Evolutionary conservation across 2,888 invertebrate species (phyloP).

Genomic region (Xestobium rufovillosum): DNA sequence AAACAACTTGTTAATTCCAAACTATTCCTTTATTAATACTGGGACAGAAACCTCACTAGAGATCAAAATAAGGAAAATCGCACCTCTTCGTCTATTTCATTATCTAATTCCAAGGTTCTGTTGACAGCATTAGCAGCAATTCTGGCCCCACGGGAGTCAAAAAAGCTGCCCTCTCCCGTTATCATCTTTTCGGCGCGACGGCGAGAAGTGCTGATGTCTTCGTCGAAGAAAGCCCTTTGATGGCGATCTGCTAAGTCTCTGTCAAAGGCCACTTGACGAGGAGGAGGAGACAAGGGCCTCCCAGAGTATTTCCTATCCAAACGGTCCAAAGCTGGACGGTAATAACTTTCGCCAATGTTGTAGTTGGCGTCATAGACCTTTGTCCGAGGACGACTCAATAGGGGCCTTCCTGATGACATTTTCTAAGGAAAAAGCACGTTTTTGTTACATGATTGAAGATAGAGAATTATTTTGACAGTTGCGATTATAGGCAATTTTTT

Average conservation of each 20-base stretch:
- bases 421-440: slow-evolving; percentile 16
- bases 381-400: slow-evolving; percentile 58
- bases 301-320: slow-evolving; percentile 63
- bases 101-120: slow-evolving; percentile 43
- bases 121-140: slow-evolving; percentile 41
- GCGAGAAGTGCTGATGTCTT: slow-evolving; percentile 45
- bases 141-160: slow-evolving; percentile 57
- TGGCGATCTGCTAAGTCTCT: slow-evolving; percentile 40
- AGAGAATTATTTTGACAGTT: not conserved
- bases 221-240: slow-evolving; percentile 46
- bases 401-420: slow-evolving; percentile 37
- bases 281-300: slow-evolving; percentile 41
- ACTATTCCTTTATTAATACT: too few relatives aligned
- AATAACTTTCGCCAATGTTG: slow-evolving; percentile 76
- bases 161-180: slow-evolving; percentile 50
- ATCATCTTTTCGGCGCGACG: slow-evolving; percentile 45
- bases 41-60: too few relatives aligned
- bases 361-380: slow-evolving; percentile 82
- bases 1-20: too few relatives aligned
- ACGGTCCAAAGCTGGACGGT: slow-evolving; percentile 67
- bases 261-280: slow-evolving; percentile 28
- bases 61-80: slow-evolving; percentile 15
- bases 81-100: slow-evolving; percentile 45
- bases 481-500: too few relatives aligned
- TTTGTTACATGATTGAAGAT: not conserved